phyloP scores from a whole-genome alignment of 92 coral and sea anemone species.

The Parazoanthus darwini region DNA sequence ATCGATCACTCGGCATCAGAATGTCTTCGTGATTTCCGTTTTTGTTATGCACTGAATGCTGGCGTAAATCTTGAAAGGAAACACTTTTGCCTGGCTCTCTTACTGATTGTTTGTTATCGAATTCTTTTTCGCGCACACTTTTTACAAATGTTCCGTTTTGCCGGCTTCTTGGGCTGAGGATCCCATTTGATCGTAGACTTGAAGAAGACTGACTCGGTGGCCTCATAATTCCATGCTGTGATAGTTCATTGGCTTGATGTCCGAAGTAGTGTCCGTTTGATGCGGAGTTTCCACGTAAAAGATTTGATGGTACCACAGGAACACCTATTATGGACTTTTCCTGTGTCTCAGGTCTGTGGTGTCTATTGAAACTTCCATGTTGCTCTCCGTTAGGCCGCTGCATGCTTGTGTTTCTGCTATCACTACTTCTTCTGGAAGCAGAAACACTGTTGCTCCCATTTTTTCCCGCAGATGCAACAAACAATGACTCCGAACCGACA shows the following conservation, averaged over 20 bases:
- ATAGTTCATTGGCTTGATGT: too few relatives aligned
- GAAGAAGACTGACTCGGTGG: conserved; percentile 2
- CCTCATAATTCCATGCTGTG: conserved; percentile 10
- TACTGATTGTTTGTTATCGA: conserved; percentile 10
- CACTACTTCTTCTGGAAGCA: neutral
- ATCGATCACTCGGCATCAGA: neutral
- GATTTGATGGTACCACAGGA: neutral
- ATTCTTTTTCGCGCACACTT: neutral
- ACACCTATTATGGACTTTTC: neutral
- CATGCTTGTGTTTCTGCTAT: neutral
- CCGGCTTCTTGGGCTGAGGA: conserved; percentile 7
- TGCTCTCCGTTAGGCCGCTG: conserved; percentile 1
- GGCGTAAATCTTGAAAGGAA: conserved; percentile 16
- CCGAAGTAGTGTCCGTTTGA: neutral
- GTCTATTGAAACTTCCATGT: neutral
- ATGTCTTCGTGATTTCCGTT: neutral
- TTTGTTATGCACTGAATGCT: neutral
- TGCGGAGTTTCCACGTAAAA: neutral
- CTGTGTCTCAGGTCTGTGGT: conserved; percentile 13
- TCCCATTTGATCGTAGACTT: conserved; percentile 18
- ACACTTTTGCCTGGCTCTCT: conserved; percentile 26
- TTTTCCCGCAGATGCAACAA: conserved; percentile 16
- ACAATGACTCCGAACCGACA: conserved; percentile 12
- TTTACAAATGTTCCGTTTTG: conserved; percentile 11
- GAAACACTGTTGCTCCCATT: neutral